Base-by-base conservation (phyloP, 2,888 invertebrate genomes). In the Geophilus truncorum region DNA sequence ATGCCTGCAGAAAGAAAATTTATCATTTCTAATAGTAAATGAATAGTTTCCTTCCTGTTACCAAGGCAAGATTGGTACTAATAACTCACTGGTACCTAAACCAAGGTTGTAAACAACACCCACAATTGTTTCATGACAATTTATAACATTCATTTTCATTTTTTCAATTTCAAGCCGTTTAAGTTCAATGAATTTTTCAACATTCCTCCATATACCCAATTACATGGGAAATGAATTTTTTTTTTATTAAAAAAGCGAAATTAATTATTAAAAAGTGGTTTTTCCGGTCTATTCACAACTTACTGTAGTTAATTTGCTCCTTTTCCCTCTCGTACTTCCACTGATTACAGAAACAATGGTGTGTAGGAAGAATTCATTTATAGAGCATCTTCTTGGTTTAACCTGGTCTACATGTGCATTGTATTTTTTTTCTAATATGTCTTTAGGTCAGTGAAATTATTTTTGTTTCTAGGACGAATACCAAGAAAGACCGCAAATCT, bases 261-360 rank as follows among this genome's bases (percentile, higher is more conserved):
- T 45, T 45, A n/a, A 45, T 45, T 45, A 18, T 3, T 9, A 12
- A 40, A 40, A 40, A 40, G n/a, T 45, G 1, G 18, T n/a, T 45
- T 45, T 45, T 45, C 45, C 45, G n/a, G 45, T 18, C 18, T 45
- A 2, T 45, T 18, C n/a, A 18, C n/a, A n/a, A n/a, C 12, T n/a
- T 18, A 45, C n/a, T n/a, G 1, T n/a, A 15, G 15, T 15, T n/a
- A 45, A 45, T 45, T 45, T 45, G 45, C n/a, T 12, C 45, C 9
- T 32, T 32, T 57, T 75, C 75, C 32, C 21, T 15, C 15, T 70
- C 25, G 18, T n/a, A 9, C 4, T 75, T 23, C 32, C 25, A n/a
- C 75, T 75, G 75, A 75, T 75, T 30, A 28, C 28, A 75, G n/a
- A 34, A 77, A 77, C 36, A 77, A 77, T 77, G 32, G 36, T 12